Evolutionary conservation across 2,113 vertebrate species (phyloP), one percentile per base, ranked within the genome.

Genomic region (Himantopus leucocephalus): DNA sequence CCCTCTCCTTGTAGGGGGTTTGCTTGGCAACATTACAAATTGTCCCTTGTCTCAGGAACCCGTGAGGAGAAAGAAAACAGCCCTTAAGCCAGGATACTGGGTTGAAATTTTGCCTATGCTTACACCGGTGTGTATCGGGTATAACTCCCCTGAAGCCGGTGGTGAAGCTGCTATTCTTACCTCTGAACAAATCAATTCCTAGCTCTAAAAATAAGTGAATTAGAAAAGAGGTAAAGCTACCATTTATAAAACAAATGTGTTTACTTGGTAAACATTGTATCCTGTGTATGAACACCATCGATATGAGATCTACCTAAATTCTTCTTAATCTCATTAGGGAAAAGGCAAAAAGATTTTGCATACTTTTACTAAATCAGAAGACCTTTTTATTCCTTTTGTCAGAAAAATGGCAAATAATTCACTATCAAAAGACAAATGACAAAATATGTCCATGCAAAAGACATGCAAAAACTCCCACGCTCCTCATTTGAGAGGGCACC

Each of bases 261-360:
- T 80, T 88, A 48, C 95, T 89, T 94, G 35, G 53, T 85, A 90
- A 95, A 47, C 41, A 18, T 39, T 95, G 18, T 91, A 87, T 85
- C 58, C 50, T 88, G 39, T 68, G 22, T 53, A 91, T 71, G 55
- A 88, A 87, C n/a, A 77, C 89, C 66, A 81, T 67, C 4, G 2
- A 80, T 92, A 83, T 14, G 14, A 60, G 14, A 6, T 82, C 72
- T 85, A 63, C 48, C 32, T 72, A 56, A 83, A 82, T 74, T 91
- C 22, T 80, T 95, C 50, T 83, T 59, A 63, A 81, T 68, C 37
- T n/a, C 63, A 37, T 60, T 43, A 30, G 12, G 8, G 10, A 29
- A 84, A 39, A 94, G 14, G 14, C n/a, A 91, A 88, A 94, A 91
- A 26, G 34, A 55, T 91, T 94, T 94, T 89, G 53, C 67, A 76